Evolutionary conservation across 2,888 invertebrate genomes (phyloP).

Genomic region (Leptopilina drosophilae): DNA sequence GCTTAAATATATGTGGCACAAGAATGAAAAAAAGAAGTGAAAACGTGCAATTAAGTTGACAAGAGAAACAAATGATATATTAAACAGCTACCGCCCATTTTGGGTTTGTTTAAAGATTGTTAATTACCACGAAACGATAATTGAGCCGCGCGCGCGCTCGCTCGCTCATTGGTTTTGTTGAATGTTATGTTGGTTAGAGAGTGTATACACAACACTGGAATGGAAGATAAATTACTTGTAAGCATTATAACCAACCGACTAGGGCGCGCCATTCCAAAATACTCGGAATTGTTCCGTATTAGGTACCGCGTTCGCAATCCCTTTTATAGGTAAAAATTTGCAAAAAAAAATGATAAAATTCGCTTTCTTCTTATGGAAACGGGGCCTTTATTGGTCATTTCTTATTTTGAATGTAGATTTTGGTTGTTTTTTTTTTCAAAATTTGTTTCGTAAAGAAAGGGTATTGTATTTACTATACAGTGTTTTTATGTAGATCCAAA

Average conservation of each 20-base stretch:
- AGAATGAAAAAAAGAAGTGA: not conserved
- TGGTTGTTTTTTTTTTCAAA: no score
- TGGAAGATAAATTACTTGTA: conserved; percentile 24
- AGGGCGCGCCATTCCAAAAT: conserved; percentile 57
- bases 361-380: no score
- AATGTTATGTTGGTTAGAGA: no score
- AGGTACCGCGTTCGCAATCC: conserved; percentile 59
- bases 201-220: conserved; percentile 7
- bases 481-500: no score
- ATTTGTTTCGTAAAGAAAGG: no score
- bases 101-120: conserved; percentile 37
- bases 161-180: no score
- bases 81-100: conserved; percentile 25
- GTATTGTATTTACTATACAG: no score
- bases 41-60: conserved; percentile 12
- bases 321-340: conserved; percentile 59
- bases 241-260: not conserved
- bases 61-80: conserved; percentile 2
- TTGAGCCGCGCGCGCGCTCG: not conserved
- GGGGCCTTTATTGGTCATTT: no score
- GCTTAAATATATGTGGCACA: no score
- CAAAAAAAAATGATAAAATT: no score
- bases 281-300: conserved; percentile 68
- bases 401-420: no score
- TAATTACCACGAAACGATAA: conserved; percentile 35